A percentile compares a stretch with the other conserved stretches of the same genome.
Conservation (phyloP, 2,888 invertebrate genomes). For the Drosophila macrothrix region DNA sequence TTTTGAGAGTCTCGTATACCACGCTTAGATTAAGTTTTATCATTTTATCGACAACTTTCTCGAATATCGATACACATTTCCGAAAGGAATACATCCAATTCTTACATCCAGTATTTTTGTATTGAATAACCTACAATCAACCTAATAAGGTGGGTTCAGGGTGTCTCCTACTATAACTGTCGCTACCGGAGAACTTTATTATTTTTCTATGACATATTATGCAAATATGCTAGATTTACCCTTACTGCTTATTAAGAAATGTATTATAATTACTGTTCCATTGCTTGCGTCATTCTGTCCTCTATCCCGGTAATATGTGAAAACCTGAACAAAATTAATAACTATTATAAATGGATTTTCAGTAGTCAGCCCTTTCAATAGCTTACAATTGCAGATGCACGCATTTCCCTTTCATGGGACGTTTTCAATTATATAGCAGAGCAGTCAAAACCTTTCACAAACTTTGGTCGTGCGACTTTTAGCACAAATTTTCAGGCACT, state of each 20-base stretch:
- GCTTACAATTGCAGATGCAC: conserved; percentile 46
- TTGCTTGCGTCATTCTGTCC: not conserved
- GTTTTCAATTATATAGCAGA: conserved; percentile 72
- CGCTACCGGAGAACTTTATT: not conserved
- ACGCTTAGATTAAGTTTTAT: not conserved
- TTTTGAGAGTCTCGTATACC: not conserved
- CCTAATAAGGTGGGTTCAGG: not conserved
- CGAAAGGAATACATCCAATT: not conserved
- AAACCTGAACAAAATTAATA: conserved; percentile 24
- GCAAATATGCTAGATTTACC: not conserved
- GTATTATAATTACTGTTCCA: not conserved
- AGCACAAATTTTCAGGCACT: conserved; percentile 75
- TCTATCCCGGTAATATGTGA: not conserved
- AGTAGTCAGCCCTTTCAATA: conserved; percentile 44
- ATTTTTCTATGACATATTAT: not conserved
- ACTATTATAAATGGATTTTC: conserved; percentile 13
- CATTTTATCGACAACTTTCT: not conserved
- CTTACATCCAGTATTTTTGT: not conserved
- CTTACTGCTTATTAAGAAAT: not conserved
- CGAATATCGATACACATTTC: not conserved
- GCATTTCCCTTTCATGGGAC: conserved; percentile 64
- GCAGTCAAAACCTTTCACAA: conserved; percentile 69
- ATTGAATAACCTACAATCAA: not conserved
- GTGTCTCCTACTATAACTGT: not conserved
- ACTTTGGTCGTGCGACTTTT: conserved; percentile 75